A percentile compares a stretch with the other conserved stretches of the same genome.
These are phyloP conservation scores for Esox masquinongy DNA, from an alignment of 2,797 vertebrate species.

Conservation along the genomic window DNA sequence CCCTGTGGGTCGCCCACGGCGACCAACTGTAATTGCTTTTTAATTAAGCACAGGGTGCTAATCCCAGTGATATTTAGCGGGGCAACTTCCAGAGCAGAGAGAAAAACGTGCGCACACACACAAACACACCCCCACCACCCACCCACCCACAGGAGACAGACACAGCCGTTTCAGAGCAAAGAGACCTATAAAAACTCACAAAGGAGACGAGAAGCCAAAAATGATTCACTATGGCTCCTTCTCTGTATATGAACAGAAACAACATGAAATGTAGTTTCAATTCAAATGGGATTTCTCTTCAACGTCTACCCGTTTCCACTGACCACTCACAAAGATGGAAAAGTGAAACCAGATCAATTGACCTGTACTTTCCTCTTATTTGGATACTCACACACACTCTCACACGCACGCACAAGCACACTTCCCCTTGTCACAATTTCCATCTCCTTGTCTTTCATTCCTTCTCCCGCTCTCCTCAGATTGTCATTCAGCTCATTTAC, in stretches of 20 bases:
- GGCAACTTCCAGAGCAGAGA: neutral
- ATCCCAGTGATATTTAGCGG: slow-evolving; percentile 74
- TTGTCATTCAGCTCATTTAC: neutral
- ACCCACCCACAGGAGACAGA: slow-evolving; percentile 31
- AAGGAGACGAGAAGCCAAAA: slow-evolving; percentile 9
- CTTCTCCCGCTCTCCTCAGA: neutral
- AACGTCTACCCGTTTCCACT: no score
- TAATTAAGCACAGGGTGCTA: slow-evolving; percentile 73
- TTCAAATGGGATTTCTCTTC: slow-evolving; percentile 30
- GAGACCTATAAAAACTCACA: slow-evolving; percentile 21
- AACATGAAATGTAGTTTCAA: slow-evolving; percentile 4
- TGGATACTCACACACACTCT: neutral
- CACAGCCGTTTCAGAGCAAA: neutral
- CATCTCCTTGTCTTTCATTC: neutral
- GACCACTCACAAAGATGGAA: slow-evolving; percentile 40
- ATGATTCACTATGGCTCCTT: neutral
- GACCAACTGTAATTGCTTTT: slow-evolving; percentile 76
- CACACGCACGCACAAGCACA: no score
- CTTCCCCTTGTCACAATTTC: neutral
- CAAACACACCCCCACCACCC: no score
- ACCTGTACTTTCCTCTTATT: slow-evolving; percentile 15
- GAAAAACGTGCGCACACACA: slow-evolving; percentile 32
- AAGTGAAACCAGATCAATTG: slow-evolving; percentile 25
- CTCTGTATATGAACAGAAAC: neutral
- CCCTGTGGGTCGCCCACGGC: slow-evolving; percentile 56